Evolutionary conservation across 2,113 vertebrate genomes (phyloP), one percentile per base, ranked within the genome.

Genomic region (Mastomys natalensis): DNA sequence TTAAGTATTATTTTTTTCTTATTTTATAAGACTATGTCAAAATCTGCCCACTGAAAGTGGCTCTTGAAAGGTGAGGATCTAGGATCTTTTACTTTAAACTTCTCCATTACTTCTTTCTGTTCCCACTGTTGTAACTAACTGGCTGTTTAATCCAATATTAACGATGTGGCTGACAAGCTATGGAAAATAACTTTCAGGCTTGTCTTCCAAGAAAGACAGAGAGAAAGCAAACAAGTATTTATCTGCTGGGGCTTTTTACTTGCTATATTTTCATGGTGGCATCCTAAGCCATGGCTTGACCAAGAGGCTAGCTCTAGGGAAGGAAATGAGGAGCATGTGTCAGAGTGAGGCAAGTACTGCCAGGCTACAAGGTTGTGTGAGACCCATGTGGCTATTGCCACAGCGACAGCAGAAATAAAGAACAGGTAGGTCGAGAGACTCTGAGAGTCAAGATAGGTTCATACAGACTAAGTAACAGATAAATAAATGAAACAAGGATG

Each of bases 51-150:
- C 45, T 60, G 73, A 12, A 58, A 48, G 15, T 60, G 29, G 2
- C 37, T 70, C 86, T 70, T 66, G 16, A 55, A 68, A 60, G 55
- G 5, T 64, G 76, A 74, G 31, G 89, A 84, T 16, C 95, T 53
- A 91, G 8, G 11, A 66, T 66, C 43, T 86, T 84, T n/a, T 77
- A 21, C 93, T 91, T 78, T 94, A 87, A 78, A 91, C 12, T 80
- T 19, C 43, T 74, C 29, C 58, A 72, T 8, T 31, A 5, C 29
- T 5, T 66, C 45, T 40, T 74, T 11, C 94, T 40, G 82, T 88
- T 37, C 58, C 22, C 78, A 73, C 24, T 62, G 19, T 58, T 64
- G 11, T 0, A 87, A 34, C 78, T 48, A 87, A 84, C 19, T 73
- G 37, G 40, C 48, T 73, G 22, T 74, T 89, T 92, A 68, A 51